These are phyloP conservation scores for Diogma glabrata DNA, from an alignment of 2,888 invertebrate species.

Conservation along the genomic window DNA sequence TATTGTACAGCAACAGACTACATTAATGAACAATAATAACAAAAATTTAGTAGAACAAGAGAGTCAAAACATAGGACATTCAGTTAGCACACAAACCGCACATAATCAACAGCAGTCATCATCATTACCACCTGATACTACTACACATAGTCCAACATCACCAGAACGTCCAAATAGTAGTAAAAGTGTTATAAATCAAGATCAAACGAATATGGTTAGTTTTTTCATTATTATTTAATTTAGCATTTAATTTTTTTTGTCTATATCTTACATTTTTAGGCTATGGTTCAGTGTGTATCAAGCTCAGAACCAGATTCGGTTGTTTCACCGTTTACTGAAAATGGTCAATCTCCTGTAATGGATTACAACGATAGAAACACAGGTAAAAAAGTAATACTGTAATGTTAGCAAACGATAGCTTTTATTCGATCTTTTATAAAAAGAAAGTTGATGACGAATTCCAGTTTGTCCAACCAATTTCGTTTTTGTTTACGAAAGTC, in stretches of 20 bases:
- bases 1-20: slow-evolving; percentile 71
- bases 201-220: slow-evolving; percentile 28
- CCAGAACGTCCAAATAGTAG: slow-evolving; percentile 38
- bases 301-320: slow-evolving; percentile 71
- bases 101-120: slow-evolving; percentile 25
- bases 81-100: slow-evolving; percentile 54
- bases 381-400: too few species aligned
- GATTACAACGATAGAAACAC: slow-evolving; percentile 28
- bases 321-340: slow-evolving; percentile 37
- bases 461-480: too few species aligned
- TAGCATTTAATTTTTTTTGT: slow-evolving; percentile 18
- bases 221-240: neutral
- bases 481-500: too few species aligned
- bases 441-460: too few species aligned
- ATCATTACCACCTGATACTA: slow-evolving; percentile 71
- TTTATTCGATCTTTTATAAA: too few species aligned
- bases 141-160: slow-evolving; percentile 69
- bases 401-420: too few species aligned
- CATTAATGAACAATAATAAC: slow-evolving; percentile 60
- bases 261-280: slow-evolving; percentile 47
- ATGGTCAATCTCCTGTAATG: slow-evolving; percentile 34
- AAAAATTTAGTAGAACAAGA: slow-evolving; percentile 21
- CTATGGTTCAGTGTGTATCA: slow-evolving; percentile 70
- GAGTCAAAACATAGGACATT: slow-evolving; percentile 41
- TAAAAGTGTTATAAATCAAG: slow-evolving; percentile 33